Base-by-base conservation (phyloP, 1,140 invertebrate species). In the Tetramorium parvispinum region DNA sequence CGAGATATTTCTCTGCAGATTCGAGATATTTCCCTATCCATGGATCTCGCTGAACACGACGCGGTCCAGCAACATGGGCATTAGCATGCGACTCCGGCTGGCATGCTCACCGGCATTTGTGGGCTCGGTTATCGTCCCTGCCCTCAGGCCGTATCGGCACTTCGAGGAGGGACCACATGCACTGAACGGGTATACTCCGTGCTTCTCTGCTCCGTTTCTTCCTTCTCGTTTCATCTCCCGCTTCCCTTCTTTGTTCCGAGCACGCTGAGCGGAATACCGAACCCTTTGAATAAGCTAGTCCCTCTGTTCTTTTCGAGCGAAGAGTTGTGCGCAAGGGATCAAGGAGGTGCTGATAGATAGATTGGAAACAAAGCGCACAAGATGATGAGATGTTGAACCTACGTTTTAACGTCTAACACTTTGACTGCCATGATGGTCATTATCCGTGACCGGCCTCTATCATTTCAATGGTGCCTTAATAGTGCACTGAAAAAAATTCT, bases 1-100 rank as follows among this genome's bases (percentile, higher is more conserved):
- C 61, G 49, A 32, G 49, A 73, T 79, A 93, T 90, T 90, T 91
- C 27, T 51, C 24, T 24, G 91, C 27, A 81, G 7, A 81, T 49
- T 24, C 40, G 37, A 75, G 71, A 75, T 81, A 93, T 91, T 91
- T 91, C 83, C 88, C 87, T 93, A 93, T 93, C 92, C 92, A 68
- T 61, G 79, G 88, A 93, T 93, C 92, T 92, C 81, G 66, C 66
- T 24, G 70, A 78, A 87, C 91, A 93, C 91, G 27, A 43, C 21
- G 55, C 21, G 55, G 57, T 53, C 55, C 75, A 59, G 77, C 49
- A 90, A 93, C 86, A 46, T 82, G 88, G 88, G 91, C 88, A 93
- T 93, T 93, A 93, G 91, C 92, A 93, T 93, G 88, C 83, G 75
- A 61, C 63, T 53, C 59, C 43, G 87, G 63, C 75, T 79, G 78